phyloP scores from a whole-genome alignment of 2,113 vertebrate species.

The Sorex fumeus region DNA sequence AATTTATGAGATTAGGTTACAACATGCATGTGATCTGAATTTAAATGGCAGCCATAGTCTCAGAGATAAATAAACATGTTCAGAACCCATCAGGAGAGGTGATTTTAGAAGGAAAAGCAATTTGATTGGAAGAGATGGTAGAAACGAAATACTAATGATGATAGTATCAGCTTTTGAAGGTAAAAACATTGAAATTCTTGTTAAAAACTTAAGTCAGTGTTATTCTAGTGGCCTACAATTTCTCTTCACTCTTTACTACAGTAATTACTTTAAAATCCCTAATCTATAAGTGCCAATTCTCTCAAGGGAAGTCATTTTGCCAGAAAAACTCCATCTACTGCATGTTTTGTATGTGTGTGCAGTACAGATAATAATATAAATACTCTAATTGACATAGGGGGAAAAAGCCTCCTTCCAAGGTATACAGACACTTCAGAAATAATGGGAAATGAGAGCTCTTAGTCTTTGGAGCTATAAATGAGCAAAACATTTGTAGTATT shows the following conservation, averaged over 20 bases:
- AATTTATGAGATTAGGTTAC: not conserved
- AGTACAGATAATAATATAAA: not conserved
- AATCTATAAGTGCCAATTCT: not conserved
- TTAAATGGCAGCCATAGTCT: not conserved
- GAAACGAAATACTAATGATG: not conserved
- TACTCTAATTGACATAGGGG: not conserved
- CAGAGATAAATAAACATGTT: not conserved
- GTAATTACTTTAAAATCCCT: not conserved
- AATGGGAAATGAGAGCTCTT: not conserved
- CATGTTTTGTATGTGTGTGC: not conserved
- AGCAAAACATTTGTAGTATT: not conserved
- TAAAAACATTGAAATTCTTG: not conserved
- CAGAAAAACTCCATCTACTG: not conserved
- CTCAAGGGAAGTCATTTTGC: not conserved
- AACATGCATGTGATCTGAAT: not conserved
- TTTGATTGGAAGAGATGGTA: not conserved
- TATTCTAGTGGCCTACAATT: rapidly evolving
- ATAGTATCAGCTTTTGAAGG: not conserved
- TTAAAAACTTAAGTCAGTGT: not conserved
- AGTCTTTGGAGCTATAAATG: not conserved
- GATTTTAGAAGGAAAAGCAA: not conserved
- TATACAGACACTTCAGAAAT: not conserved
- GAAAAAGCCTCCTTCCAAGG: not conserved
- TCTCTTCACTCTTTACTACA: not conserved
- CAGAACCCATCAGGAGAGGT: not conserved